Base-by-base conservation (phyloP, 2,113 vertebrate species). In the Microcebus tavaratra region DNA sequence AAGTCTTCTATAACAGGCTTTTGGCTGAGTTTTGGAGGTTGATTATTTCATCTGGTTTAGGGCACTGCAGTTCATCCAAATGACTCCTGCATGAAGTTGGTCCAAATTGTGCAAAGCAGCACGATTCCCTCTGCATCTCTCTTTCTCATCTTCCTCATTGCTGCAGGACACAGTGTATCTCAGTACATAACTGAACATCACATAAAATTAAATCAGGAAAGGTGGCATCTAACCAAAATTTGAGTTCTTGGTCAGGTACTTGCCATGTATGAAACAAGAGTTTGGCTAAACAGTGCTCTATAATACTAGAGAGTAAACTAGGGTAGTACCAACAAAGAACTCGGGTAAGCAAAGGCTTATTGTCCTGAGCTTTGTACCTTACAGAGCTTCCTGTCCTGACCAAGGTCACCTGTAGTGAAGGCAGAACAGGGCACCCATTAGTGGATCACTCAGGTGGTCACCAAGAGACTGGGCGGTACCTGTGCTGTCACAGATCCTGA, bases 241-340 rank as follows among this genome's bases (percentile, higher is more conserved):
- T 88, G 63, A 90, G 25, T 95, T 23, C 59, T 91, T 94, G 70
- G 10, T 75, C 23, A 90, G n/a, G 2, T 55, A 57, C 4, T 15
- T 94, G 80, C 29, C 94, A 72, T 45, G 8, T 31, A 75, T 20
- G 39, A 81, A 63, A 42, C 9, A 89, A 93, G 50, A 61, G 11
- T 73, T 14, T 86, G 25, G 57, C 8, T 72, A 83, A 94, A 83
- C 10, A 70, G 42, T 68, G 76, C 45, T 72, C 39, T 34, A 4
- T 70, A 85, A 93, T 34, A 72, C 12, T 63, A 39, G 65, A 67
- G 12, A 96, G 67, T 82, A 50, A 96, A 97, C 80, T 59, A 50
- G 4, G 55, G 29, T 45, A 45, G 29, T 21, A 25, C 3, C 36
- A 83, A 14, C 34, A 68, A 50, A 31, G 31, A 80, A 20, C 63